Evolutionary conservation across 2,888 invertebrate species (phyloP).

Genomic region (Ormyrus pomaceus): DNA sequence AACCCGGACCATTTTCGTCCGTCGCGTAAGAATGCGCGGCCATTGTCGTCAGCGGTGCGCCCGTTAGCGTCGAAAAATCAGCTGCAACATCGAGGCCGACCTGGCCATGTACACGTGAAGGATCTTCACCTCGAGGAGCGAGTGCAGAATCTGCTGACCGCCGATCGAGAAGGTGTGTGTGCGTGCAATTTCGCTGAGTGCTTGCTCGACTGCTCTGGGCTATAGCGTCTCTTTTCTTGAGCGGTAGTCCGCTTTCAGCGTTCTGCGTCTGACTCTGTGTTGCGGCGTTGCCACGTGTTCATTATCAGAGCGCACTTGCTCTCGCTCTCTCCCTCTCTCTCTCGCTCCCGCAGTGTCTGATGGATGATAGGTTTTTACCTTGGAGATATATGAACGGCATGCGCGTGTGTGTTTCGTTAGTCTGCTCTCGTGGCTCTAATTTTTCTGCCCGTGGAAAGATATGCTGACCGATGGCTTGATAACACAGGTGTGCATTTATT

Average conservation of each 20-base stretch:
- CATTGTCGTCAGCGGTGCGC: conserved; percentile 71
- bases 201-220: neutral
- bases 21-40: conserved; percentile 75
- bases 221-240: neutral
- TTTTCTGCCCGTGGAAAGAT: too few species aligned
- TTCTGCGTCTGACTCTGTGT: neutral
- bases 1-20: conserved; percentile 71
- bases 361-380: conserved; percentile 18
- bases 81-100: neutral
- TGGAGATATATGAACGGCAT: neutral
- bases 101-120: conserved; percentile 29
- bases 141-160: conserved; percentile 2
- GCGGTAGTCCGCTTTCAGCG: conserved; percentile 6
- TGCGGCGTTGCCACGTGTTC: conserved; percentile 42
- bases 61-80: conserved; percentile 39
- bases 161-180: conserved; percentile 43
- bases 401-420: conserved; percentile 25
- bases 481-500: conserved; percentile 24
- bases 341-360: neutral
- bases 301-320: conserved; percentile 3
- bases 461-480: neutral
- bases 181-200: neutral
- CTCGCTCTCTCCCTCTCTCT: neutral
- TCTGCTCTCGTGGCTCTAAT: conserved; percentile 11
- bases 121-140: neutral